These are phyloP conservation scores for Lophotriccus pileatus DNA, from an alignment of 2,797 vertebrate genomes.

Conservation along the genomic window DNA sequence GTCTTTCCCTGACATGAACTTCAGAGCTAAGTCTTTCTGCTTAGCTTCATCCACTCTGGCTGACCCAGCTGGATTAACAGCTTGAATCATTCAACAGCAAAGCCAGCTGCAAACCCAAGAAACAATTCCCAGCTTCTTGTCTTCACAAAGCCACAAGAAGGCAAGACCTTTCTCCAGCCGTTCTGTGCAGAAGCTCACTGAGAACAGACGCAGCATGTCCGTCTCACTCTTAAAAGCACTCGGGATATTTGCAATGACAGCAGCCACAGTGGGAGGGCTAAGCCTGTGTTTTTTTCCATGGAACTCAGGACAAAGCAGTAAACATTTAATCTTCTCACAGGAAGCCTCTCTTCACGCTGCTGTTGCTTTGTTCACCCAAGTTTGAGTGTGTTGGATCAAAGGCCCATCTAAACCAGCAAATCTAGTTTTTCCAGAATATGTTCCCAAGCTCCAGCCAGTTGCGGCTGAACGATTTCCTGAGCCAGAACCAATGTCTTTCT, in stretches of 20 bases:
- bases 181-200: not conserved
- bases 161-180: not conserved
- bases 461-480: not conserved
- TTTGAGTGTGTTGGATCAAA: not conserved
- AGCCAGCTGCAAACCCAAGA: not conserved
- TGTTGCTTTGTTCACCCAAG: slow-evolving; percentile 24
- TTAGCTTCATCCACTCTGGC: not conserved
- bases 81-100: not conserved
- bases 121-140: not conserved
- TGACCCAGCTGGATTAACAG: not conserved
- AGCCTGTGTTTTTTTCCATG: not conserved
- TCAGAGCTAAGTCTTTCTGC: not conserved
- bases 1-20: not conserved
- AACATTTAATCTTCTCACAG: not conserved
- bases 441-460: not conserved
- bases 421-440: not conserved
- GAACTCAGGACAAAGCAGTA: not conserved
- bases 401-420: not conserved
- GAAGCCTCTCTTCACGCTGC: not conserved
- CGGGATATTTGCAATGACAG: not conserved
- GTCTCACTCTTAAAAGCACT: not conserved
- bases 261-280: not conserved
- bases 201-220: not conserved
- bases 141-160: not conserved
- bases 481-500: not conserved